Conservation (phyloP, 2,797 vertebrate species). For the Fundulus diaphanus region DNA sequence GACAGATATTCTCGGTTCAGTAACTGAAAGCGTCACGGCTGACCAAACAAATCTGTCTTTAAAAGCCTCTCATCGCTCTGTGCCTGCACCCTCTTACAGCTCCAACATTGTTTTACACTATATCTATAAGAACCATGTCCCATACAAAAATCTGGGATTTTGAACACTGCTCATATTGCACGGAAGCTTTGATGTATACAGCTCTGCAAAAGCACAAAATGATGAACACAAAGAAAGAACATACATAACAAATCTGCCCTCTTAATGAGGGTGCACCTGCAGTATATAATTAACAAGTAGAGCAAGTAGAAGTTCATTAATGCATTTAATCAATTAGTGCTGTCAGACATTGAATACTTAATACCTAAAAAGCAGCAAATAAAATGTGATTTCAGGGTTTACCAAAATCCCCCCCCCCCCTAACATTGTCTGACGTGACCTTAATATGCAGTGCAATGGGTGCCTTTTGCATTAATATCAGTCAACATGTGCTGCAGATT, state of each 20-base stretch:
- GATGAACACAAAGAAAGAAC: not conserved
- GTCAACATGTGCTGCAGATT: not conserved
- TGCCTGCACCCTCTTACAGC: conserved; percentile 4
- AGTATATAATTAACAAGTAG: not conserved
- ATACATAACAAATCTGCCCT: not conserved
- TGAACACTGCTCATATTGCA: conserved; percentile 1
- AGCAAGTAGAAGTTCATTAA: not conserved
- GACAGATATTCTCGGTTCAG: conserved; percentile 14
- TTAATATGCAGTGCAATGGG: not conserved
- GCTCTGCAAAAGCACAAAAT: not conserved
- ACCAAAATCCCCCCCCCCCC: no score
- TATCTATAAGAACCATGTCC: conserved; percentile 42
- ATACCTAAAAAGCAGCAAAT: not conserved
- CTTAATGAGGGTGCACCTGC: not conserved
- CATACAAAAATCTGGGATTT: not conserved
- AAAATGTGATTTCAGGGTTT: not conserved
- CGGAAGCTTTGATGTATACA: conserved; percentile 1
- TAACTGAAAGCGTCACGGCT: conserved; percentile 4
- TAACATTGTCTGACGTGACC: not conserved
- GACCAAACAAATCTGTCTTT: conserved; percentile 50
- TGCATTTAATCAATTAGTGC: not conserved
- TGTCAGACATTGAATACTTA: not conserved
- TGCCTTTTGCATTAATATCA: not conserved
- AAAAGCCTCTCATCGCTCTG: conserved; percentile 22
- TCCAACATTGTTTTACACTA: conserved; percentile 21